phyloP scores from a whole-genome alignment of 2,113 vertebrate genomes.

The Tenrec ecaudatus region DNA sequence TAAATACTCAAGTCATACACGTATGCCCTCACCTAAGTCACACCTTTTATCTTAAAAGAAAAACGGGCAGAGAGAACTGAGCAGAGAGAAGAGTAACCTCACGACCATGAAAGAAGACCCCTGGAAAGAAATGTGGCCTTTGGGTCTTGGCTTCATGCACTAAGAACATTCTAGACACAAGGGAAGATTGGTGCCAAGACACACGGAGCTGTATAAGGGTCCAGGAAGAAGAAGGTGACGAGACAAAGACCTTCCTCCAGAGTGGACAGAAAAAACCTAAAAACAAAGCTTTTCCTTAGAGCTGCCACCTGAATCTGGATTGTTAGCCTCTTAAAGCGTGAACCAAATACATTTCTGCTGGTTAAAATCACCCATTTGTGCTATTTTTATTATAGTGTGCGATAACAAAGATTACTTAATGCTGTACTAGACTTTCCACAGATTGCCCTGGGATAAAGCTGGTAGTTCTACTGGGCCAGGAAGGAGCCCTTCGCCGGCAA shows the following conservation, averaged over 20 bases:
- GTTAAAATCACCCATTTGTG: neutral
- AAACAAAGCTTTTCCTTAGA: neutral
- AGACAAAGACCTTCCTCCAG: too few species aligned
- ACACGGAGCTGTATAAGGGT: neutral
- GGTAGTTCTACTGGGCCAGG: neutral
- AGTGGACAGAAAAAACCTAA: neutral
- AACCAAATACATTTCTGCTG: neutral
- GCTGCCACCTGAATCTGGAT: too few species aligned
- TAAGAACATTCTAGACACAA: too few species aligned
- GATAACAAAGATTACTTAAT: neutral
- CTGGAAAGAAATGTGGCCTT: too few species aligned
- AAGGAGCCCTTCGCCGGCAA: neutral
- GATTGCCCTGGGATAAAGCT: neutral
- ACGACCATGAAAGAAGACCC: too few species aligned
- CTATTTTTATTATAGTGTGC: neutral
- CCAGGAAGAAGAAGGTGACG: neutral
- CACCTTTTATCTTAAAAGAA: too few species aligned
- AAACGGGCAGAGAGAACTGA: too few species aligned
- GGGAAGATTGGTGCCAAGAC: too few species aligned
- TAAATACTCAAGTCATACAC: too few species aligned
- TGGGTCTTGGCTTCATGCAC: too few species aligned
- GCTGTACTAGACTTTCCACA: neutral
- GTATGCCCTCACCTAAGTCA: too few species aligned
- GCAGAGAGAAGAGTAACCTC: too few species aligned
- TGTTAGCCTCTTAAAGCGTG: neutral